Percentiles rank a stretch among this genome's conserved stretches.
These are phyloP conservation scores for Sinocyclocheilus anshuiensis DNA, from an alignment of 2,113 vertebrate genomes.

Conservation along the genomic window DNA sequence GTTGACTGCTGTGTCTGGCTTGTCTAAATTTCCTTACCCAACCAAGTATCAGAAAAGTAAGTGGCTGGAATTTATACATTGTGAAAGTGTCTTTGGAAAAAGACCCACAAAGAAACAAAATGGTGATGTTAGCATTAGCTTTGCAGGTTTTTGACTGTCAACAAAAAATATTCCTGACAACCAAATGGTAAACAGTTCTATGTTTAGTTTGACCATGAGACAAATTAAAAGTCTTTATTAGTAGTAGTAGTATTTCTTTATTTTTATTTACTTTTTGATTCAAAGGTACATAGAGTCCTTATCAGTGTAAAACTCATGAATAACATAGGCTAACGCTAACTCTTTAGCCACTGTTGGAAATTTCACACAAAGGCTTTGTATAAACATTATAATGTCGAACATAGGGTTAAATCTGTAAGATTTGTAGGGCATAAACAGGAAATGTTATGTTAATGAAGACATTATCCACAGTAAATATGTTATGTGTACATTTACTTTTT, in stretches of 20 bases:
- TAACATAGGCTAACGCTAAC: not conserved
- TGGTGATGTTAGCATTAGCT: not conserved
- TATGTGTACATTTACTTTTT: slow-evolving; percentile 64
- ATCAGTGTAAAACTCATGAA: not conserved
- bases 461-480: not conserved
- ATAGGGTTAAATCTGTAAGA: not conserved
- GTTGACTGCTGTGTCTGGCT: not conserved
- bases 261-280: not conserved
- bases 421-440: not conserved
- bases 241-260: not conserved
- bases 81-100: not conserved
- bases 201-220: too few relatives aligned
- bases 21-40: not conserved
- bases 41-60: not conserved
- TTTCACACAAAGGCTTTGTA: not conserved
- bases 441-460: not conserved
- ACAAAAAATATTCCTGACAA: not conserved
- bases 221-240: not conserved
- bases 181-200: not conserved
- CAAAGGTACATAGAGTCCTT: not conserved
- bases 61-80: not conserved
- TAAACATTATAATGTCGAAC: not conserved
- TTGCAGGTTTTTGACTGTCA: not conserved
- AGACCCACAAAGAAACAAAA: not conserved
- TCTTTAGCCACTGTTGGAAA: not conserved